Base-by-base conservation (phyloP, 2,797 vertebrate species). In the Melanotaenia maccullochi region DNA sequence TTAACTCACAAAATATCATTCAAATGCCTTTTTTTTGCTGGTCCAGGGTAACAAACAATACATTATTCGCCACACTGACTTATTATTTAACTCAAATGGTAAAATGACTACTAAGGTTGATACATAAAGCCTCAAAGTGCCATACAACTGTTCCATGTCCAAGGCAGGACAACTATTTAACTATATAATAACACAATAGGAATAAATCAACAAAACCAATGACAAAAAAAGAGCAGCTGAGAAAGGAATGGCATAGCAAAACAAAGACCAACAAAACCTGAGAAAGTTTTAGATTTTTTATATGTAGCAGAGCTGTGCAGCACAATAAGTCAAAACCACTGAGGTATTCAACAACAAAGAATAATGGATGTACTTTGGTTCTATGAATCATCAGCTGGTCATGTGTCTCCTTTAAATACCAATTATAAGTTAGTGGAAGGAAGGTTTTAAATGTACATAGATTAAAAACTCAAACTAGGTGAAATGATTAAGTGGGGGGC, bases 161-260 rank as follows among this genome's bases (percentile, higher is more conserved):
- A 57, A 67, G 65, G 54, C 65, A 42, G n/a, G 30, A 9, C 14
- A 20, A 24, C 9, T 44, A 22, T 58, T 47, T 44, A 33, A 67
- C 22, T 44, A 42, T 42, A 22, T 57, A 6, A 44, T 32, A 58
- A 56, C 18, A 47, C 40, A 24, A 38, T 2, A 22, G 16, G n/a
- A 68, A 35, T 2, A 49, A 47, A 59, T 4, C 0, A 33, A 30
- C 52, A 22, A 32, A 32, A 66, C 12, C 11, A 30, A 40, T 20
- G 1, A 40, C 18, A 3, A 33, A 24, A 22, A 12, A 32, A 57
- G 8, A 47, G 9, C 11, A 3, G 11, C 18, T 2, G 9, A 14
- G 9, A 18, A 35, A 12, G n/a, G 22, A 6, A 35, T 38, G 44
- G 44, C 6, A 20, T 3, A 9, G 20, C 20, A 47, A n/a, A 7